Evolutionary conservation across 92 coral and sea anemone species (phyloP).

Genomic region (Zoanthus gigantus): DNA sequence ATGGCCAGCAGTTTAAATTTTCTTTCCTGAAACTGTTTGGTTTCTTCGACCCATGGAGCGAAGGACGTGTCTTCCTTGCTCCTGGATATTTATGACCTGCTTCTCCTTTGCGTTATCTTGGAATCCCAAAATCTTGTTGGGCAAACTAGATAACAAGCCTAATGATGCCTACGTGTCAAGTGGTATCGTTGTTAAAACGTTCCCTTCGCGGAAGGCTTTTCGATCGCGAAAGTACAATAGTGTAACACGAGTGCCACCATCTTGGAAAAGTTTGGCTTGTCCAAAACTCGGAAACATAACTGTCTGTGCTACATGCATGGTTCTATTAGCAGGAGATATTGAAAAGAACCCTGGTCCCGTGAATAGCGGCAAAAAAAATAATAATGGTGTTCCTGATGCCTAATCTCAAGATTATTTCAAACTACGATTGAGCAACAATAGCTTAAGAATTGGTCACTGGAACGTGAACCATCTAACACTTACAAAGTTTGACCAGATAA

Average conservation of each 20-base stretch:
- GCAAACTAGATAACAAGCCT: not conserved
- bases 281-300: conserved; percentile 18
- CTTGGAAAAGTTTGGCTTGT: not conserved
- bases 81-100: not conserved
- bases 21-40: too few relatives aligned
- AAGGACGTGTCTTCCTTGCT: not conserved
- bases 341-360: not conserved
- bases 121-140: not conserved
- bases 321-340: conserved; percentile 7
- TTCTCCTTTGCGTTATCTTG: not conserved
- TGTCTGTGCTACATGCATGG: conserved; percentile 2
- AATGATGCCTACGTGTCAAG: not conserved
- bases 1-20: too few relatives aligned
- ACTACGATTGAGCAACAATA: not conserved
- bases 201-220: not conserved
- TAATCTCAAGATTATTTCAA: too few relatives aligned
- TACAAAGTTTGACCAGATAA: too few relatives aligned
- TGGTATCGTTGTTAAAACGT: not conserved
- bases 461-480: not conserved
- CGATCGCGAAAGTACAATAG: not conserved
- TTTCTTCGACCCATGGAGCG: not conserved
- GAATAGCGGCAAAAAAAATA: too few relatives aligned
- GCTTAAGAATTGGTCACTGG: not conserved
- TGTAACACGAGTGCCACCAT: not conserved
- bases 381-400: too few relatives aligned